Evolutionary conservation across 2,888 invertebrate species (phyloP), one percentile per base, ranked within the genome.

Genomic region (Yponomeuta plumbellus): DNA sequence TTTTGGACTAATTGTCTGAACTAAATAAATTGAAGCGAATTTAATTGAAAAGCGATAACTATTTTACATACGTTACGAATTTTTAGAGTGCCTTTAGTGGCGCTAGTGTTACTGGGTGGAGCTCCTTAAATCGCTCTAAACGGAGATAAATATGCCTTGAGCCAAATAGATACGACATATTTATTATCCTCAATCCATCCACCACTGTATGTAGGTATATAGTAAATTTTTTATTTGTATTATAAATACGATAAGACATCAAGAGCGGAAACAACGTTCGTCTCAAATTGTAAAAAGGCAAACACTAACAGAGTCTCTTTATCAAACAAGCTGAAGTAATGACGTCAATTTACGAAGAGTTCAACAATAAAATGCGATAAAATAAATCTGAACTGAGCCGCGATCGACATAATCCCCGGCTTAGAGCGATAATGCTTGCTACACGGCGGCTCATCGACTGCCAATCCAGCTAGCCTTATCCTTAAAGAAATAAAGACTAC

Each of bases 301-400:
- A 17, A 17, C 44, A 52, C 17, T 17, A 13, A 52, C 17, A 4
- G 44, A 17, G 44, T 52, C 44, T 52, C 17, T 52, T 52, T 52
- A 52, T 52, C 44, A 17, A 52, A 52, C 44, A 52, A 11, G 17
- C 17, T 58, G 21, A 20, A 22, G 26, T 26, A 61, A 61, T 61
- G n/a, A 17, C 61, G 26, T n/a, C 5, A 10, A 26, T 63, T 21
- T 39, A 11, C 63, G 11, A 79, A 77, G 73, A 76, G 78, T 78
- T 84, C 85, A 85, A 77, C 83, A 72, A 70, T 73, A 74, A 63
- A 40, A 21, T 66, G 72, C 77, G 85, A 85, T 86, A 83, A 70
- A 79, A 80, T 80, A 86, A 89, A 89, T 88, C 88, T 85, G 81
- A 80, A 81, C 75, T 71, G 65, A 66, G 62, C 22, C 66, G 65